These are phyloP conservation scores for Crossaster papposus DNA, from an alignment of 53 echinoderm and acorn worm genomes.

Conservation along the genomic window DNA sequence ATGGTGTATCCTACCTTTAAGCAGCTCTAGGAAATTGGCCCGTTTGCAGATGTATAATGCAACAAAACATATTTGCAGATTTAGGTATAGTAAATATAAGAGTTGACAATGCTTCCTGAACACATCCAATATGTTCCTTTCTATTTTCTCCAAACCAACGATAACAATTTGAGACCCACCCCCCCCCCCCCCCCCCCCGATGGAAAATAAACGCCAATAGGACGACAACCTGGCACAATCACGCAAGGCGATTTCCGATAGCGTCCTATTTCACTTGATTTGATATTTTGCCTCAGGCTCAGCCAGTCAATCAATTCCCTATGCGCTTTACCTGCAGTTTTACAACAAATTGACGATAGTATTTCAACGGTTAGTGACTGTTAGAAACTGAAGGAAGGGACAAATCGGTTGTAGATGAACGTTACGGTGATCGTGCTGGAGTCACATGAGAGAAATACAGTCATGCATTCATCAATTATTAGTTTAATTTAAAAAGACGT, in stretches of 20 bases:
- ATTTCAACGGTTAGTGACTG: constrained; percentile 21
- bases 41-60: background rate
- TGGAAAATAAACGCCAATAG: background rate
- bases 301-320: constrained; percentile 8
- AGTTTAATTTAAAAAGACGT: no score
- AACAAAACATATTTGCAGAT: background rate
- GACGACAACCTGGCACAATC: background rate
- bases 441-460: background rate
- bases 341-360: constrained; percentile 27
- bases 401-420: background rate
- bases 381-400: background rate
- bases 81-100: background rate
- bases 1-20: no score
- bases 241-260: background rate
- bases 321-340: background rate
- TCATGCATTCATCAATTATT: background rate
- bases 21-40: no score
- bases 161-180: background rate
- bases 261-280: background rate
- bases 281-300: constrained; percentile 2
- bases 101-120: background rate
- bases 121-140: background rate
- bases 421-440: background rate
- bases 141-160: background rate
- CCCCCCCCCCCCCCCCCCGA: background rate